phyloP scores from a whole-genome alignment of 2,113 vertebrate genomes.

The Lophochroa leadbeateri region DNA sequence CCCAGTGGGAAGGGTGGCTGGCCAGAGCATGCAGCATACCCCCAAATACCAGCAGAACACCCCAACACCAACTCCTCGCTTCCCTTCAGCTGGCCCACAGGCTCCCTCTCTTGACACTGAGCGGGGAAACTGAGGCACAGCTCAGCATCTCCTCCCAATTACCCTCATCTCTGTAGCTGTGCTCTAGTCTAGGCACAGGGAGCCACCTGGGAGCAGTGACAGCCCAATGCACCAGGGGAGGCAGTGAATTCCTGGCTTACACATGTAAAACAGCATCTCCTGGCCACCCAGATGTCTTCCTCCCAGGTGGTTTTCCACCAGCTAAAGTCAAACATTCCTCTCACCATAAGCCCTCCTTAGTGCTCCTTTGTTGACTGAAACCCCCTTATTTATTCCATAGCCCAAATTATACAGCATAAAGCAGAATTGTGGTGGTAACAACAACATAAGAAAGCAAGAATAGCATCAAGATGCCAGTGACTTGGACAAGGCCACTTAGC shows the following conservation, averaged over 20 bases:
- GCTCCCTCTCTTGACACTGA: background rate
- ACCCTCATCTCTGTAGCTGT: background rate
- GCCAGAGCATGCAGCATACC: background rate
- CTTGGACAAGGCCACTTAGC: background rate
- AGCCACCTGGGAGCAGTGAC: background rate
- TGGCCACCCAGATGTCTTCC: background rate
- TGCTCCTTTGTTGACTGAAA: background rate
- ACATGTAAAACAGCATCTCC: background rate
- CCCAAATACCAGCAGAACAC: background rate
- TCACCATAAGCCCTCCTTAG: background rate
- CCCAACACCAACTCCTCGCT: background rate
- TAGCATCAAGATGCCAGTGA: background rate
- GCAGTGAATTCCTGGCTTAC: background rate
- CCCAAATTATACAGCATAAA: background rate
- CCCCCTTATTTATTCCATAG: background rate
- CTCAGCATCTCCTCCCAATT: background rate
- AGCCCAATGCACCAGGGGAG: fast-evolving
- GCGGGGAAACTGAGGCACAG: background rate
- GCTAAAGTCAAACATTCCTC: background rate
- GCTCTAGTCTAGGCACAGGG: background rate
- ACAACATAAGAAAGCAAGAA: background rate
- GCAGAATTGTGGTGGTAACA: background rate
- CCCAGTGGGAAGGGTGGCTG: fast-evolving
- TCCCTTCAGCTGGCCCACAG: background rate
- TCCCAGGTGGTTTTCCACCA: background rate